Evolutionary conservation across 2,113 vertebrate genomes (phyloP).

Genomic region (Colinus virginianus): DNA sequence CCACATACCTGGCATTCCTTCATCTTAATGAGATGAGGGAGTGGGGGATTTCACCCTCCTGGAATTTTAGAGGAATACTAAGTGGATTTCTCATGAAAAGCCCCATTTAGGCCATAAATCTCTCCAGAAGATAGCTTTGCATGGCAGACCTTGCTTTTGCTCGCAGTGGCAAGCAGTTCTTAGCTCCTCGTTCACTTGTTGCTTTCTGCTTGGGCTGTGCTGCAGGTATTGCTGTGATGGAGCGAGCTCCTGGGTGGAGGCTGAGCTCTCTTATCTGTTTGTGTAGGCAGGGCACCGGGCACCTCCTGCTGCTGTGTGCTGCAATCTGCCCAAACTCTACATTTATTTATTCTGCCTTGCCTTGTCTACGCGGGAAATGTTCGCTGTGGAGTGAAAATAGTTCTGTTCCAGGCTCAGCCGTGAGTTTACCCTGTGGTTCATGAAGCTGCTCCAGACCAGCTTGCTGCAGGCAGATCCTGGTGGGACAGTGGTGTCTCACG

Average conservation of each 20-base stretch:
- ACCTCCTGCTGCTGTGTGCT: not conserved
- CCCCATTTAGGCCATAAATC: not conserved
- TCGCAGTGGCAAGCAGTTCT: not conserved
- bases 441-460: not conserved
- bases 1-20: conserved; percentile 72
- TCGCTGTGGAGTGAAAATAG: not conserved
- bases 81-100: conserved; percentile 67
- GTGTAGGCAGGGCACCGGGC: fast-evolving
- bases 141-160: not conserved
- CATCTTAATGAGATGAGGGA: conserved; percentile 62
- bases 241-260: not conserved
- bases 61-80: conserved; percentile 70
- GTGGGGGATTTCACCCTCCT: conserved; percentile 59
- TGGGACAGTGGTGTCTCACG: not conserved
- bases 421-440: not conserved
- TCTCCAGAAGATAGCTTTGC: not conserved
- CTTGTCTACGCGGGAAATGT: not conserved
- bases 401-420: not conserved
- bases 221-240: not conserved
- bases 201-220: not conserved
- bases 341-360: too few relatives aligned
- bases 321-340: not conserved
- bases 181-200: not conserved
- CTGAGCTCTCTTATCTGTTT: not conserved
- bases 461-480: not conserved